Evolutionary conservation across 2,113 vertebrate genomes (phyloP), one percentile per base, ranked within the genome.

Genomic region (Thermophis baileyi): DNA sequence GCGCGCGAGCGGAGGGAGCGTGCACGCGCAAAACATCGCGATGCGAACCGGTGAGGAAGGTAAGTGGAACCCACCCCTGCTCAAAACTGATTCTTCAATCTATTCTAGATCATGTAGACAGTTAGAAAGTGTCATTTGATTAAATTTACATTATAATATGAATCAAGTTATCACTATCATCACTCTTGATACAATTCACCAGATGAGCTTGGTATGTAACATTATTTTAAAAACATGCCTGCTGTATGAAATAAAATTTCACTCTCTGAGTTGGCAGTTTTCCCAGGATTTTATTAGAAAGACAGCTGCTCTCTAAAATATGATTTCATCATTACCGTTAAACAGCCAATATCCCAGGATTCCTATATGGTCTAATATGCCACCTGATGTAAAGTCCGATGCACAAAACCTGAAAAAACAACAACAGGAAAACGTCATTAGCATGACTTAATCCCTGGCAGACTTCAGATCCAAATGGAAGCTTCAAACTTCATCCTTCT

Each of bases 331-430:
- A 50, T 47, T 47, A 87, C 49, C 27, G 0, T 51, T 87, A 27
- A 87, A 44, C 6, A 27, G 16, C 49, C 93, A 92, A 93, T 95
- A 96, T 96, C 94, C 89, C 91, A 96, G 94, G 74, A 60, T n/a
- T 93, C 24, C 20, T 69, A 5, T 51, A 69, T 91, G 49, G 8
- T 85, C 35, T 90, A 90, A 86, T 55, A 24, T 93, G 88, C 88
- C 93, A n/a, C n/a, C 35, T 94, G 93, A 87, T 60, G 94, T 86
- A 8, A 88, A 95, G 93, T 81, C 55, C 86, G 90, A 25, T 60
- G 85, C 88, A 44, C n/a, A 87, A 92, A 92, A 95, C 95, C 94
- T 93, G 91, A 91, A 96, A 91, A 50, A 96, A 63, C 55, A n/a
- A n/a, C n/a, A n/a, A n/a, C 30, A 91, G 94, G 55, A 60, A 89